Evolutionary conservation across 2,797 vertebrate genomes (phyloP).

Genomic region (Esox lucius): DNA sequence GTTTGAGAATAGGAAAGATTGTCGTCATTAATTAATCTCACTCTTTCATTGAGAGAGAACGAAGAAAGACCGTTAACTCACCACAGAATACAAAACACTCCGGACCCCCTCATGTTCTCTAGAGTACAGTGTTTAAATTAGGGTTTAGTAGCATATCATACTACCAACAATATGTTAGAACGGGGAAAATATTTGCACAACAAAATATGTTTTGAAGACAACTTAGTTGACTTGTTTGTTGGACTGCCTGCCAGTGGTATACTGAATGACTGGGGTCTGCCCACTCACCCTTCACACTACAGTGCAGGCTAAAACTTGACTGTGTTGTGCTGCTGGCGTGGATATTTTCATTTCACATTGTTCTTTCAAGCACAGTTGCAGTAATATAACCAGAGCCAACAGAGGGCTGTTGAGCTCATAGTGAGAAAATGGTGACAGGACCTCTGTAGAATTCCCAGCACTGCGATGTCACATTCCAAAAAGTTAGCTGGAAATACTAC

Average conservation of each 20-base stretch:
- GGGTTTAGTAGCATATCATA: not conserved
- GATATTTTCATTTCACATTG: not conserved
- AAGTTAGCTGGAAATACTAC: constrained; percentile 17
- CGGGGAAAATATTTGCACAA: not conserved
- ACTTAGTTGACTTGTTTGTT: not conserved
- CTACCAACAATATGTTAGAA: not conserved
- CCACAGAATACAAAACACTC: constrained; percentile 24
- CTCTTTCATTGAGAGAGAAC: constrained; percentile 20
- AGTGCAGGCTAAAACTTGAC: too few relatives aligned
- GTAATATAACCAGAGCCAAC: not conserved
- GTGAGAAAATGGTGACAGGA: not conserved
- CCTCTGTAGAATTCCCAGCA: constrained; percentile 30
- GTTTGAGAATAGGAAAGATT: constrained; percentile 6
- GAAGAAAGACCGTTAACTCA: constrained; percentile 28
- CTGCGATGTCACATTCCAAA: constrained; percentile 48
- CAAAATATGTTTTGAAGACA: not conserved
- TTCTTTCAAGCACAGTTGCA: not conserved
- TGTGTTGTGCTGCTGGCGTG: not conserved
- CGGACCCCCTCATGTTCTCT: too few relatives aligned
- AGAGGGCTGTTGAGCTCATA: not conserved
- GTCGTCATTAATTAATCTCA: too few relatives aligned
- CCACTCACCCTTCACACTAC: not conserved
- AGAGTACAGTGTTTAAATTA: too few relatives aligned
- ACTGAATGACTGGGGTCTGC: constrained; percentile 4
- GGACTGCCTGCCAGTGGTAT: constrained; percentile 5